These are phyloP conservation scores for Cacatua alba DNA, from an alignment of 2,113 vertebrate species.

Conservation along the genomic window DNA sequence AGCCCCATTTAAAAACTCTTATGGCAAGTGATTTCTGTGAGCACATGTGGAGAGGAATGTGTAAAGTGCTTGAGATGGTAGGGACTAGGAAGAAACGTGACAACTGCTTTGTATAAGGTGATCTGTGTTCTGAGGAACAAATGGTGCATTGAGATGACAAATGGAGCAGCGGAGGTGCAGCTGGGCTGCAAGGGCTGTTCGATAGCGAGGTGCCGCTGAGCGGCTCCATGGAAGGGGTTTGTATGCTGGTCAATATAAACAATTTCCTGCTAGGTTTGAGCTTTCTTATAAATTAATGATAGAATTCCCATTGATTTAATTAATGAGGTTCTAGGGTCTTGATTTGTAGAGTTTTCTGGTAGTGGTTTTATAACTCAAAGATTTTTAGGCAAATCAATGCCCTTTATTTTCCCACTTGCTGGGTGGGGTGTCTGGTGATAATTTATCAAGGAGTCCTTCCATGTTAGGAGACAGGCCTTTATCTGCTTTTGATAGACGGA, in stretches of 20 bases:
- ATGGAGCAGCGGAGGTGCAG: conserved; percentile 27
- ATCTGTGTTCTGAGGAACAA: conserved; percentile 38
- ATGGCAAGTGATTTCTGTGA: background rate
- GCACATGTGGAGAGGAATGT: conserved; percentile 6
- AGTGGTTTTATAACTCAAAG: background rate
- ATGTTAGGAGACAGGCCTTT: background rate
- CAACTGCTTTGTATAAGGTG: conserved; percentile 54
- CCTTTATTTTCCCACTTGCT: background rate
- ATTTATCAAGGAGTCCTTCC: background rate
- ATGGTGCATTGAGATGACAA: conserved; percentile 51
- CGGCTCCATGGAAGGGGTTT: background rate
- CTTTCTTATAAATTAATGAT: background rate
- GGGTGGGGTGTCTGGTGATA: background rate
- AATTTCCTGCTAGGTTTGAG: background rate
- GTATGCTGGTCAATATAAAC: background rate
- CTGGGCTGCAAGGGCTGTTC: background rate
- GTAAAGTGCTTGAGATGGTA: background rate
- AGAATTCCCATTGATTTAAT: background rate
- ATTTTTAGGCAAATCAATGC: background rate
- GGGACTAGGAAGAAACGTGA: background rate
- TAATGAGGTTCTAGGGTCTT: background rate
- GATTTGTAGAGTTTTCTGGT: background rate
- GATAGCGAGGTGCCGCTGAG: background rate
- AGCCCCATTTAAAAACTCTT: background rate
- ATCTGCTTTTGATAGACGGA: background rate